Percentiles rank a stretch among this genome's conserved stretches.
phyloP scores from a whole-genome alignment of 1,140 invertebrate species.

The Leptopilina clavipes region DNA sequence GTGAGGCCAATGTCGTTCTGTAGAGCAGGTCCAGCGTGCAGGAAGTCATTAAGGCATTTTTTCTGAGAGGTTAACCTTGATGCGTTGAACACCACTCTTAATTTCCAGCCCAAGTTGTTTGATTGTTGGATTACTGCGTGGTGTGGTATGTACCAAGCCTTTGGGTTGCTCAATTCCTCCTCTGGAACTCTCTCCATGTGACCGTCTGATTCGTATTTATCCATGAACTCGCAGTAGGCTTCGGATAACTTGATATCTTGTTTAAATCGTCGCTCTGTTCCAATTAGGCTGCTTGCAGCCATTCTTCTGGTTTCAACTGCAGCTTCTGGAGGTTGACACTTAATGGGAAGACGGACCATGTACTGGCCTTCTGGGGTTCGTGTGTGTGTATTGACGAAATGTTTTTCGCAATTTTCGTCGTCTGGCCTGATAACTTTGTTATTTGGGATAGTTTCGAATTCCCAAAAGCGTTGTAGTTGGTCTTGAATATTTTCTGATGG shows the following conservation, averaged over 20 bases:
- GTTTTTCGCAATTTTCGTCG: not conserved
- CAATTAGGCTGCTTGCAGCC: not conserved
- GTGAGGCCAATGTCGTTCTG: slow-evolving; percentile 48
- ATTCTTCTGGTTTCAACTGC: not conserved
- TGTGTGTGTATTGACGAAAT: not conserved
- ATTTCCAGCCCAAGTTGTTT: no score
- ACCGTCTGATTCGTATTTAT: slow-evolving; percentile 54
- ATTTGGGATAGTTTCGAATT: not conserved
- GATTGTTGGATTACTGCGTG: slow-evolving; percentile 38
- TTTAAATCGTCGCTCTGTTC: not conserved
- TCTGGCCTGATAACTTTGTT: not conserved
- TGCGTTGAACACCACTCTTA: no score
- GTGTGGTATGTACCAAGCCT: slow-evolving; percentile 55
- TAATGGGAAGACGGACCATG: not conserved
- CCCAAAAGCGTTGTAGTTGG: not conserved
- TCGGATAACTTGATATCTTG: slow-evolving; percentile 45
- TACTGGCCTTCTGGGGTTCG: not conserved
- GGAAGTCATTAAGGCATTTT: slow-evolving; percentile 59
- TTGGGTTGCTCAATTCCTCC: slow-evolving; percentile 5
- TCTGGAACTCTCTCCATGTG: slow-evolving; percentile 54
- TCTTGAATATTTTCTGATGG: not conserved
- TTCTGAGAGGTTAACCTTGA: no score
- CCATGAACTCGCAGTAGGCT: slow-evolving; percentile 52
- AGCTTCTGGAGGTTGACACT: not conserved
- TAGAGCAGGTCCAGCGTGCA: slow-evolving; percentile 54